Base-by-base conservation (phyloP, 92 coral and sea anemone species). In the Siderastrea siderea region DNA sequence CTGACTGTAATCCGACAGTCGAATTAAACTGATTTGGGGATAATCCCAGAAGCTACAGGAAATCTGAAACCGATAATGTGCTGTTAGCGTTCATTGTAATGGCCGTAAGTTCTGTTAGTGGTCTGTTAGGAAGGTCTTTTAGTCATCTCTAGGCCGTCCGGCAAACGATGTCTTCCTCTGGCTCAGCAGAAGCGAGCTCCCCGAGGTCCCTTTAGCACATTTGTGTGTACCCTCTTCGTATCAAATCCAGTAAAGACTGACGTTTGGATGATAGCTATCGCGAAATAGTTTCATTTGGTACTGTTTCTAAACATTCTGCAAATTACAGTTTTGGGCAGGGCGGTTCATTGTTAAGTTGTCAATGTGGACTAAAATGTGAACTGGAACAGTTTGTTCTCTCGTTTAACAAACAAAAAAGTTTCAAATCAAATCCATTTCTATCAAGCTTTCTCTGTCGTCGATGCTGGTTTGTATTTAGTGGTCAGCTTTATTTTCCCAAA, bases 1-100 rank as follows among this genome's bases (percentile, higher is more conserved):
- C 12, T 50, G 86, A 69, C 86, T 16, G 1, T 55, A 70, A 82
- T 82, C 86, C 78, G 48, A 70, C 58, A 46, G 59, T 16, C n/a
- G 46, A 55, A 54, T 19, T 69, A 82, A 82, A 69, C 86, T 74
- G 46, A 52, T 74, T 52, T 17, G 16, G 55, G 38, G 86, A 82
- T 82, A 58, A 82, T 82, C 58, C 8, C 47, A 70, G 19, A 19
- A 17, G 71, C 48, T 11, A 69, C 63, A 38, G 62, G n/a, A 69
- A 47, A n/a, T 19, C 86, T 70, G 83, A 68, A 68, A 60, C 38
- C 77, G 77, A 68, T 50, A 53, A 26, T 12, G 38, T 43, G 58
- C 44, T 50, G 77, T 72, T 49, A 49, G 8, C 13, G 2, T 7
- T 7, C 12, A 68, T 26, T 26, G 38, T 26, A 26, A 26, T 26